Evolutionary conservation across 2,888 invertebrate species (phyloP).

Genomic region (Amphipoea lucens): DNA sequence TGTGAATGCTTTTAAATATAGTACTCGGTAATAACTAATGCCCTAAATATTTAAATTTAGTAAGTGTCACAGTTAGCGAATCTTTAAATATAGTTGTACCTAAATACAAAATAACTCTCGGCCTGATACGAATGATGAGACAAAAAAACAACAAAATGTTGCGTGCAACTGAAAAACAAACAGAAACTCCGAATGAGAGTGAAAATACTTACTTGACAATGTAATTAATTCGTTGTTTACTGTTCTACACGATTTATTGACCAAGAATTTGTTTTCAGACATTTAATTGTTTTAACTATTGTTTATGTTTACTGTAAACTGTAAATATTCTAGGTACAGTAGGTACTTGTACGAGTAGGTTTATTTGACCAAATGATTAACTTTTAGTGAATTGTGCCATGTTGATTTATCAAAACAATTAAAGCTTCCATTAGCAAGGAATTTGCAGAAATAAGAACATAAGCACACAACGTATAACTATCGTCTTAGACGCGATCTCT

Average conservation of each 20-base stretch:
- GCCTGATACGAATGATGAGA: slow-evolving; percentile 26
- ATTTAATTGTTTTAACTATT: slow-evolving; percentile 35
- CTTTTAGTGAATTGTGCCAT: slow-evolving; percentile 22
- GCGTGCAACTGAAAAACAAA: slow-evolving; percentile 48
- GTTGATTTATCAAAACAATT: slow-evolving; percentile 22
- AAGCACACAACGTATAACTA: slow-evolving; percentile 19
- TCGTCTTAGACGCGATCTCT: slow-evolving; percentile 44
- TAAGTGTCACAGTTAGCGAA: slow-evolving; percentile 22
- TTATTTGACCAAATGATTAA: slow-evolving; percentile 2
- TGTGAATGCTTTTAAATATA: slow-evolving; percentile 48
- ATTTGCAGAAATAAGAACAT: slow-evolving; percentile 12
- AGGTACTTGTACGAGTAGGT: background rate
- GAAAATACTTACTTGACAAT: slow-evolving; percentile 59
- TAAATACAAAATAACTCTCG: slow-evolving; percentile 30
- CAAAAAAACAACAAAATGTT: slow-evolving; percentile 37
- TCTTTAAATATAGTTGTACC: slow-evolving; percentile 41
- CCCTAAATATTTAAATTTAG: slow-evolving; percentile 26
- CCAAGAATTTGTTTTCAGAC: slow-evolving; percentile 25
- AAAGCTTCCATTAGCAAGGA: slow-evolving; percentile 11
- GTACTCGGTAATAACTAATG: slow-evolving; percentile 24
- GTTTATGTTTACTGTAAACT: slow-evolving; percentile 30
- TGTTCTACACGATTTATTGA: slow-evolving; percentile 43
- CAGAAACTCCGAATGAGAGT: slow-evolving; percentile 41
- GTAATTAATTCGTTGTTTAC: slow-evolving; percentile 48
- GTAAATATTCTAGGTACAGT: slow-evolving; percentile 20